These are phyloP conservation scores for Anthonomus grandis DNA, from an alignment of 1,140 invertebrate species.

Conservation along the genomic window DNA sequence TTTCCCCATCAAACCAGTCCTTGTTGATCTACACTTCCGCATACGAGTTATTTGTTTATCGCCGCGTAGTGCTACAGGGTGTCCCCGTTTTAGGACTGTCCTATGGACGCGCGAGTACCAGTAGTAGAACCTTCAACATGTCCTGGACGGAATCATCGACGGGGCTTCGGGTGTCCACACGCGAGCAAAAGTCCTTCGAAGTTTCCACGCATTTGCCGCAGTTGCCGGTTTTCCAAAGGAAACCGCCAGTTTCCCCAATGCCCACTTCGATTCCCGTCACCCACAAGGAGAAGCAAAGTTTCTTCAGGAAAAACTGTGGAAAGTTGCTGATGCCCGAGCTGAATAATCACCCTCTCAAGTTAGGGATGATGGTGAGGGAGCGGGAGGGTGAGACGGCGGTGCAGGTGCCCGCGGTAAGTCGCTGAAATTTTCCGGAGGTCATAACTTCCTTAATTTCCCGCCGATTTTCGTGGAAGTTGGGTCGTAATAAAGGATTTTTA, in stretches of 20 bases:
- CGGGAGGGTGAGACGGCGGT: no score
- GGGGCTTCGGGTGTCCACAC: not conserved
- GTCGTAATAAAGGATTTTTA: no score
- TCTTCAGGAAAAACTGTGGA: not conserved
- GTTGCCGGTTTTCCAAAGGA: not conserved
- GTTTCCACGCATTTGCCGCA: not conserved
- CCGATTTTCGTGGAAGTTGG: no score
- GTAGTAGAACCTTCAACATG: no score
- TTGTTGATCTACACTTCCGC: no score
- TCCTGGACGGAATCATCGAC: conserved; percentile 1
- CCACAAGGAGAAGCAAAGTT: not conserved
- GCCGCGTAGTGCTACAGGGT: no score
- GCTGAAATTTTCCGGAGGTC: not conserved
- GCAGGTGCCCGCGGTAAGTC: not conserved
- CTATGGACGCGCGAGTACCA: no score
- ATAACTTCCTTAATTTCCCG: no score
- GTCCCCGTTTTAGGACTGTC: no score
- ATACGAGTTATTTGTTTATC: no score
- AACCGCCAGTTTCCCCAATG: not conserved
- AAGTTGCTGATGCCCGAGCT: not conserved
- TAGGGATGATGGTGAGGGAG: no score
- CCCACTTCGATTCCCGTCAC: not conserved
- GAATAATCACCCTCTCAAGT: not conserved
- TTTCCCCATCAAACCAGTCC: no score
- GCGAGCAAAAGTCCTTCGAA: not conserved